Conservation (phyloP, 2,888 invertebrate genomes). For the Linnaemya tessellans region DNA sequence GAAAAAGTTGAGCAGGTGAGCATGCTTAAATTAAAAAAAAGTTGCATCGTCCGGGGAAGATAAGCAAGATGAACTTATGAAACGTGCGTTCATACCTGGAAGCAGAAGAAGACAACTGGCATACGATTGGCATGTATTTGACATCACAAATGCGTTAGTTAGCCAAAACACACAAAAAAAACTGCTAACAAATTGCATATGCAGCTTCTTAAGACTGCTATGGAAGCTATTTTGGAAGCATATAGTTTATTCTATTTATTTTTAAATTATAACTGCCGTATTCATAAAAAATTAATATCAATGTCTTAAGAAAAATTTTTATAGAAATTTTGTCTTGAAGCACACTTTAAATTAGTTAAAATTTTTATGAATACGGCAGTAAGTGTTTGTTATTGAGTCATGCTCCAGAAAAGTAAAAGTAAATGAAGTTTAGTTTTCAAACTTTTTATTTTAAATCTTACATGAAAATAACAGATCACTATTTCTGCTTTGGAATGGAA, state of each 20-base stretch:
- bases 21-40: constrained; percentile 6
- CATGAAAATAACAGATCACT: no score
- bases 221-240: not conserved
- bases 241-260: no score
- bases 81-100: constrained; percentile 2
- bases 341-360: no score
- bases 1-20: constrained; percentile 1
- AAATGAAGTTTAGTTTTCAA: no score
- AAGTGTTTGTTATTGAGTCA: not conserved
- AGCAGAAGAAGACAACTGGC: constrained; percentile 9
- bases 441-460: no score
- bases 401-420: no score
- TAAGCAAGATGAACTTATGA: not conserved
- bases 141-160: constrained; percentile 19
- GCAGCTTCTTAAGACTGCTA: constrained; percentile 2
- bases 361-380: no score
- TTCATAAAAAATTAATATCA: no score
- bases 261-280: no score
- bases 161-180: constrained; percentile 7
- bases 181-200: not conserved
- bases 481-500: no score
- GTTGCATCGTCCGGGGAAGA: not conserved
- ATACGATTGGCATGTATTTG: constrained; percentile 18
- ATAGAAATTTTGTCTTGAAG: no score
- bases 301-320: no score